Evolutionary conservation across 2,888 invertebrate species (phyloP), one percentile per base, ranked within the genome.

Genomic region (Boloria selene): DNA sequence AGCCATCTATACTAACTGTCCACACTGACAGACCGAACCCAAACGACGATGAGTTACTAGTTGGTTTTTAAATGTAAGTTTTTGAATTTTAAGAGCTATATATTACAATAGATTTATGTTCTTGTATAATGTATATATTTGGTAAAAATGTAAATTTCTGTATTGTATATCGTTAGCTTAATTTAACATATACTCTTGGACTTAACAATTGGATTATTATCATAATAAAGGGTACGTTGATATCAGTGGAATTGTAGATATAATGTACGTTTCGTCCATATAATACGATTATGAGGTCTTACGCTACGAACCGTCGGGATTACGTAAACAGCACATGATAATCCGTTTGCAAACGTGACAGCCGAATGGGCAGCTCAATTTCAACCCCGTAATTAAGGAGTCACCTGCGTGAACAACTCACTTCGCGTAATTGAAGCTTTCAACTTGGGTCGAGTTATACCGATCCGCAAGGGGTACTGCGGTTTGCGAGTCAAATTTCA

Each of bases 381-480:
- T 83, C 84, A 81, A 81, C 83, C 83, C 83, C 81, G 83, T 90
- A 89, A 91, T 91, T 89, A 90, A 90, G 87, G 89, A 90, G 90
- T 87, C 90, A 91, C 90, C 91, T 91, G 91, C 86, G 87, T 88
- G 89, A 87, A 90, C 90, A 88, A 85, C 86, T 88, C 88, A 85
- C 88, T 88, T 81, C 78, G 81, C 84, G 84, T 90, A 91, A 91
- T 91, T 90, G 88, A 88, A 87, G 87, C 88, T 87, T 87, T 88
- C 88, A 86, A 85, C 84, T 85, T 80, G 84, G 86, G 85, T 83
- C 88, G 86, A 88, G 86, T 86, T 88, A 86, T 89, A 85, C 84
- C 84, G 81, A 82, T 85, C 87, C 83, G 80, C 83, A 75, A 78
- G 81, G 79, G 31, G 79, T 79, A 78, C 80, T 86, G 88, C 80